Evolutionary conservation across 2,888 invertebrate genomes (phyloP), one percentile per base, ranked within the genome.

Genomic region (Cecidostiba fungosa): DNA sequence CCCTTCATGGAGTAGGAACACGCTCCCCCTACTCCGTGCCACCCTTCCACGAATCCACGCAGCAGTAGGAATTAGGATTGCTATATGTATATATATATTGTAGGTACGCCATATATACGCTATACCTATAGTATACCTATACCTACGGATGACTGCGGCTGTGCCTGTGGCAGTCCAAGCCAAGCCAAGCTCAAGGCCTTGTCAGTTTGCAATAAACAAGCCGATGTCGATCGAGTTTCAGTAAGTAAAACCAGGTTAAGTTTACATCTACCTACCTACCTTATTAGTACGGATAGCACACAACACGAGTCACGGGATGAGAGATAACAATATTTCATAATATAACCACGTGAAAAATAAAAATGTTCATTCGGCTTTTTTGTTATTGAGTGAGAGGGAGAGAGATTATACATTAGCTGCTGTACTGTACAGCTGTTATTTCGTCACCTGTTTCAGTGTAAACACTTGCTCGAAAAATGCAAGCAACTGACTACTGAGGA

Each of bases 401-500:
- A 19, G 16, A 50, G 50, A 50, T 3, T 50, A 43, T 12, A 43
- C 32, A 32, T 32, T 43, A 43, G 10, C 10, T 43, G 43, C 12
- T 50, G 23, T 6, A 59, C 12, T 50, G 23, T 6, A 59, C 54
- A 59, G 54, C 19, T 59, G 54, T 39, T 69, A 26, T 82, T 78
- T 72, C 76, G 70, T 77, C 83, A 83, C 16, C 39, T 14, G 29
- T 54, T n/a, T n/a, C 54, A 59, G 50, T 43, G 72, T 77, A n/a
- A 82, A 85, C 78, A 74, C 77, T 82, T 77, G 74, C 43, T 74
- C 32, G 54, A 74, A 78, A 47, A 79, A 39, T 70, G 23, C 36
- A 23, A 19, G 23, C 43, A 12, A 29, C 29, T 3, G 54, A 23
- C 8, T n/a, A 59, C 54, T 59, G 54, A 19, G 50, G 50, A 19